Evolutionary conservation across 2,797 vertebrate genomes (phyloP), one percentile per base, ranked within the genome.

Genomic region (Amazonetta brasiliensis): DNA sequence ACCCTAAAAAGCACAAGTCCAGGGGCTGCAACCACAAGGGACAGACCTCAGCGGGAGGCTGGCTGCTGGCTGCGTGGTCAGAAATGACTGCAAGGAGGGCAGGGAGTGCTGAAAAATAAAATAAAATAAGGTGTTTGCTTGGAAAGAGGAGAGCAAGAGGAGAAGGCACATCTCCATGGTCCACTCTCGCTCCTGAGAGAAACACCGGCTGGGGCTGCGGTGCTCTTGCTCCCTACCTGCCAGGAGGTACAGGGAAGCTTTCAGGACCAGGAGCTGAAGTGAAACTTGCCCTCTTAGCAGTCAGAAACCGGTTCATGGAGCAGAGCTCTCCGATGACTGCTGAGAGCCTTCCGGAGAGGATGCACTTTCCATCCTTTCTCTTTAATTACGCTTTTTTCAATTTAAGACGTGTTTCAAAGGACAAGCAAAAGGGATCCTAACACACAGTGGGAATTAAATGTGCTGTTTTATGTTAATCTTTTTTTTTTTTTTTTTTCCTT

Each of bases 401-500:
- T 78, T 84, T 62, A 63, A 84, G 52, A 78, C 11, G 20, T 77
- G 50, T 90, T 87, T 75, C 1, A 0, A 90, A 81, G 67, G 62
- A 83, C 41, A 1, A 3, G 46, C 75, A 58, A 88, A 88, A 94
- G 44, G 84, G 64, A 87, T 85, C 60, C 73, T 95, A 94, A 90
- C 91, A 80, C 71, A n/a, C 30, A 90, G 91, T 90, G 75, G 96
- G 87, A 93, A 66, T 81, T 85, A 33, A 94, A 82, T 96, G 83
- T 97, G 97, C 91, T 96, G 60, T 95, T 97, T 96, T 96, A 82
- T 95, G 94, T 98, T 95, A 94, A 84, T 96, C 95, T 91, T 97
- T 89, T 35, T 93, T 60, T 73, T 73, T 60, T 68, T 59, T 37
- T 89, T 62, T 35, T 20, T 71, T 31, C 25, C 67, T 35, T 78